Percentiles rank a stretch among this genome's conserved stretches.
Conservation (phyloP, 1,140 invertebrate species). For the Drosophila lowei region DNA sequence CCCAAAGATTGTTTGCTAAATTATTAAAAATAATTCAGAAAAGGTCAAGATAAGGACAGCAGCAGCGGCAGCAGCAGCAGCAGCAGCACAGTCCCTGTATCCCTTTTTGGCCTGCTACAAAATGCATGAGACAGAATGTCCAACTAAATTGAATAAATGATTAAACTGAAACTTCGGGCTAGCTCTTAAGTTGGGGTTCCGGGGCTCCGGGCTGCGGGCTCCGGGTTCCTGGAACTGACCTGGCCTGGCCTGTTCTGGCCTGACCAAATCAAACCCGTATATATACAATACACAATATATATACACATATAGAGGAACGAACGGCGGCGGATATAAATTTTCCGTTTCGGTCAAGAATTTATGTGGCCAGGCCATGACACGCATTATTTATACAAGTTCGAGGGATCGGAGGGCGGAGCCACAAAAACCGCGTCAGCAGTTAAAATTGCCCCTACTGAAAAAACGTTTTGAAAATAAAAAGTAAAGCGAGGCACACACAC, state of each 20-base stretch:
- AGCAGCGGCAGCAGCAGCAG: slow-evolving; percentile 6
- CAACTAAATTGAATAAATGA: slow-evolving; percentile 81
- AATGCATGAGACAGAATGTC: slow-evolving; percentile 77
- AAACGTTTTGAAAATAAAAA: slow-evolving; percentile 23
- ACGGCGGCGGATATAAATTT: slow-evolving; percentile 66
- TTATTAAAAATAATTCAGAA: slow-evolving; percentile 72
- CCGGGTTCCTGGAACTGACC: slow-evolving; percentile 5
- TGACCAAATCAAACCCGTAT: slow-evolving; percentile 33
- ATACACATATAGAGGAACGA: slow-evolving; percentile 26
- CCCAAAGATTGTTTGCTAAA: slow-evolving; percentile 50
- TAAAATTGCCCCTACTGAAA: slow-evolving; percentile 72
- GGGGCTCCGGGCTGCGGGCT: neutral
- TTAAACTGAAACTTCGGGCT: slow-evolving; percentile 65
- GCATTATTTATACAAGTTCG: slow-evolving; percentile 71
- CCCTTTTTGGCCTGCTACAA: slow-evolving; percentile 52
- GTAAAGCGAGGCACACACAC: no score
- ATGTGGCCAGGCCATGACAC: slow-evolving; percentile 72
- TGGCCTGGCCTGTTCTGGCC: slow-evolving; percentile 10
- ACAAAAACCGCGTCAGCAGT: slow-evolving; percentile 73
- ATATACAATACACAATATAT: slow-evolving; percentile 11
- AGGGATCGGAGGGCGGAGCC: slow-evolving; percentile 14
- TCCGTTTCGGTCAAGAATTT: slow-evolving; percentile 73
- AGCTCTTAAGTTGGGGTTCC: slow-evolving; percentile 10
- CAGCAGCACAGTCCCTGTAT: slow-evolving; percentile 5
- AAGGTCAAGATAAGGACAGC: slow-evolving; percentile 67